Conservation (phyloP, 37 sponge, comb jelly and placozoan species). For the Haliclona indistincta region DNA sequence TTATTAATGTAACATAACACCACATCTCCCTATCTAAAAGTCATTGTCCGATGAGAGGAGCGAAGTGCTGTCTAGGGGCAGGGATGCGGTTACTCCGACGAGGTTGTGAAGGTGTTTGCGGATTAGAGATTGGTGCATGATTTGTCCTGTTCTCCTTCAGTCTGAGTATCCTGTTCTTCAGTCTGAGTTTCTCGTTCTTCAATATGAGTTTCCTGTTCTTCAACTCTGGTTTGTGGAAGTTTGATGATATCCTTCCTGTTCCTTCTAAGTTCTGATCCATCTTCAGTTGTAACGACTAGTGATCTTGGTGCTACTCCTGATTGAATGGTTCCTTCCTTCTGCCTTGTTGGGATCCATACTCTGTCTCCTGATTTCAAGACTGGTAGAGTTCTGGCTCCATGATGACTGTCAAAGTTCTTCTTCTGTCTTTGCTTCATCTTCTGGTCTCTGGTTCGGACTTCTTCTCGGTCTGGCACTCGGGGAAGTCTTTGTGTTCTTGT, state of each 20-base stretch:
- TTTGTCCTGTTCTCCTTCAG: too few relatives aligned
- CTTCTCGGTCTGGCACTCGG: constrained; percentile 1
- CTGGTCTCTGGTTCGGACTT: constrained; percentile 7
- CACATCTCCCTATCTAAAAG: too few relatives aligned
- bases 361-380: constrained; percentile 3
- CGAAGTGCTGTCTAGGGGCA: too few relatives aligned
- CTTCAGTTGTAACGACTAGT: constrained; percentile 10
- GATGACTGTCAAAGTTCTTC: constrained; percentile 8
- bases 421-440: constrained; percentile 18
- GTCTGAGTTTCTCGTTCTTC: too few relatives aligned
- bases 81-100: too few relatives aligned
- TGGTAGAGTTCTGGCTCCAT: constrained; percentile 17
- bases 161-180: too few relatives aligned
- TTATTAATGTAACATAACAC: too few relatives aligned
- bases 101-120: too few relatives aligned
- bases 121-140: too few relatives aligned
- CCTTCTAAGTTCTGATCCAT: constrained; percentile 12
- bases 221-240: constrained; percentile 1
- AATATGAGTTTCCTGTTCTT: too few relatives aligned
- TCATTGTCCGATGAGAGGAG: too few relatives aligned
- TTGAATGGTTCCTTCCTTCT: constrained; percentile 6
- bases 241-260: constrained; percentile 15
- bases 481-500: constrained; percentile 9
- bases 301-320: constrained; percentile 23
- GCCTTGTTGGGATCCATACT: constrained; percentile 35